Evolutionary conservation across 2,797 vertebrate genomes (phyloP), one percentile per base, ranked within the genome.

Genomic region (Pseudomugil gertrudae): DNA sequence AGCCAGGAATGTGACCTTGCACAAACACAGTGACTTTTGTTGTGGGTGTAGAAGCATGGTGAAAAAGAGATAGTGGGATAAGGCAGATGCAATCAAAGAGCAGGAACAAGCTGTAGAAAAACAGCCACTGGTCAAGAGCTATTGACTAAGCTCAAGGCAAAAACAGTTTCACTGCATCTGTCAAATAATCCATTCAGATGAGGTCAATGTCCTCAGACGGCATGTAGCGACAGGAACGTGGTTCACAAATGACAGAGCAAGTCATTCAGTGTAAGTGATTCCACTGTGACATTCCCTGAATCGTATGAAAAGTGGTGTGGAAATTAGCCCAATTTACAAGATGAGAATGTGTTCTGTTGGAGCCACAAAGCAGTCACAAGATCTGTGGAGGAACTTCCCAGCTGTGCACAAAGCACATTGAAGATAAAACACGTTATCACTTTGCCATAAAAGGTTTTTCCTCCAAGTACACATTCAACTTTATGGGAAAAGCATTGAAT

Each of bases 1-100:
- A 68, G 68, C 74, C 69, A 88, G 80, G 86, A 92, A 91, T 90
- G 85, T 90, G 86, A 86, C 85, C 87, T 87, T 88, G 79, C 77
- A 81, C 69, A 90, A 84, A 84, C 78, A 82, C 61, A 71, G 32
- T 19, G 29, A 81, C 72, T 89, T 57, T 45, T 85, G 67, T 66
- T 65, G 64, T 76, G 61, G 63, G 63, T 64, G 60, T 60, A 65
- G 43, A 79, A 58, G 60, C 47, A 63, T 52, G 60, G 66, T 60
- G 15, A 10, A 58, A 26, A 26, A 24, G 15, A 52, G 17, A 76
- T 76, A 65, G 65, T 53, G 30, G 74, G 57, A 77, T 71, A 63
- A 60, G 51, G 40, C 33, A 66, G 52, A 84, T 27, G 80, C 70
- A 79, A 77, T 81, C 57, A 83, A 83, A 77, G 55, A 83, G 45